These are phyloP conservation scores for Zhengitettix transpicula DNA, from an alignment of 2,888 invertebrate genomes.

Conservation along the genomic window DNA sequence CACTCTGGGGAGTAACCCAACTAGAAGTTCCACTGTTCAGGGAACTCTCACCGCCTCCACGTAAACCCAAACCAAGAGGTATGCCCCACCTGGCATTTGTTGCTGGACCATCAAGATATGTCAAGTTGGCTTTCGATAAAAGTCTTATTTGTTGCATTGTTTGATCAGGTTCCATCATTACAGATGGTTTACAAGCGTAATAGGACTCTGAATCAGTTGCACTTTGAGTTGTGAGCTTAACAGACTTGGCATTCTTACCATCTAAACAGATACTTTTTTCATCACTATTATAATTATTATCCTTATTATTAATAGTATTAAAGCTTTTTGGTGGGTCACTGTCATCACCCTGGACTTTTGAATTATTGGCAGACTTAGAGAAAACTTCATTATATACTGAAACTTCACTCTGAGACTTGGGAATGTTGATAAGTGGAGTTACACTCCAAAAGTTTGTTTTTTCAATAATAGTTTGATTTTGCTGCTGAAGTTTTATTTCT, in stretches of 20 bases:
- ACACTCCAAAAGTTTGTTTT: slow-evolving; percentile 4
- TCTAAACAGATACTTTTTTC: background rate
- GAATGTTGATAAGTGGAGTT: slow-evolving; percentile 8
- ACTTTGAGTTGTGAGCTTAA: background rate
- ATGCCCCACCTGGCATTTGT: slow-evolving; percentile 36
- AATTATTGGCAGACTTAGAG: slow-evolving; percentile 11
- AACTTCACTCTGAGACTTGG: slow-evolving; percentile 5
- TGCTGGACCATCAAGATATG: slow-evolving; percentile 12
- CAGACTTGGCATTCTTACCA: background rate
- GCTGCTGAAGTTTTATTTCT: background rate
- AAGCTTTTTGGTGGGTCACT: slow-evolving; percentile 13
- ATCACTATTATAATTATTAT: slow-evolving; percentile 5
- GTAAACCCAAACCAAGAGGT: slow-evolving; percentile 42
- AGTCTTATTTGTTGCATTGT: background rate
- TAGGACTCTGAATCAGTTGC: background rate
- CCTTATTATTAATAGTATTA: slow-evolving; percentile 12
- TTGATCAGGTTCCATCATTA: background rate
- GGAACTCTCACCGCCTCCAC: slow-evolving; percentile 68
- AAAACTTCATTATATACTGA: slow-evolving; percentile 2
- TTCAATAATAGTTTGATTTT: slow-evolving; percentile 2
- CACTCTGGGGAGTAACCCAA: slow-evolving; percentile 61
- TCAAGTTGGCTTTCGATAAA: background rate
- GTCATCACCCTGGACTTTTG: slow-evolving; percentile 13
- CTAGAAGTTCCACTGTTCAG: slow-evolving; percentile 53
- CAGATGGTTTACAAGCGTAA: no score